Percentiles rank a stretch among this genome's conserved stretches.
Evolutionary conservation across 2,888 invertebrate genomes (phyloP).

Genomic region (Antheraea yamamai): DNA sequence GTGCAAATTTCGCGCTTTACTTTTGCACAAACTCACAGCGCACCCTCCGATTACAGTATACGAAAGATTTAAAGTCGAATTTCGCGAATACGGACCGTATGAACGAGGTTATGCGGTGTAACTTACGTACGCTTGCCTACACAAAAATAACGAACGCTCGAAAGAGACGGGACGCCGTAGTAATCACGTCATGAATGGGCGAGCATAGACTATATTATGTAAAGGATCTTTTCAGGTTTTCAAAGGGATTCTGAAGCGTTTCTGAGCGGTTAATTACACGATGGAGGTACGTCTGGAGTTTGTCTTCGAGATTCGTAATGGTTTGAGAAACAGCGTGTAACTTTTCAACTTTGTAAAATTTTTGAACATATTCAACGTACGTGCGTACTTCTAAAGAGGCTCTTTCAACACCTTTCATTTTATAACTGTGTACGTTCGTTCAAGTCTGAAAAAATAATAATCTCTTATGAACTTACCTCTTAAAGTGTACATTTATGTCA

Average conservation of each 20-base stretch:
- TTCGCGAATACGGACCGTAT: conserved; percentile 33
- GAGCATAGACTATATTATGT: conserved; percentile 68
- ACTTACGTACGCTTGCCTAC: conserved; percentile 77
- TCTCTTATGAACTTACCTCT: too few species aligned
- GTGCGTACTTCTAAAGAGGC: background rate
- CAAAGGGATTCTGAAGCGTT: conserved; percentile 66
- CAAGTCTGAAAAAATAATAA: too few species aligned
- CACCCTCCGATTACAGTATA: conserved; percentile 28
- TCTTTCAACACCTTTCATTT: too few species aligned
- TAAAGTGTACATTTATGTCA: too few species aligned
- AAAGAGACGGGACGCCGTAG: conserved; percentile 56
- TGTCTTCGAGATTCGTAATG: conserved; percentile 40
- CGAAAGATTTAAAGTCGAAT: conserved; percentile 37
- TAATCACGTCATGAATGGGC: conserved; percentile 72
- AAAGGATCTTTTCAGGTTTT: conserved; percentile 71
- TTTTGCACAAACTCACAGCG: conserved; percentile 28
- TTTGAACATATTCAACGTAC: conserved; percentile 1
- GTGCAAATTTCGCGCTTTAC: conserved; percentile 34
- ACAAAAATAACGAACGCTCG: conserved; percentile 80
- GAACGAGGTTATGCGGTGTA: conserved; percentile 47
- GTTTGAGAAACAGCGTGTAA: background rate
- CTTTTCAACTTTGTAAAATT: background rate
- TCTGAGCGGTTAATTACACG: conserved; percentile 68
- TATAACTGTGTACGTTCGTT: too few species aligned
- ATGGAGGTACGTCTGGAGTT: conserved; percentile 50